phyloP scores from a whole-genome alignment of 2,888 invertebrate genomes.

The Heliconius cydno region DNA sequence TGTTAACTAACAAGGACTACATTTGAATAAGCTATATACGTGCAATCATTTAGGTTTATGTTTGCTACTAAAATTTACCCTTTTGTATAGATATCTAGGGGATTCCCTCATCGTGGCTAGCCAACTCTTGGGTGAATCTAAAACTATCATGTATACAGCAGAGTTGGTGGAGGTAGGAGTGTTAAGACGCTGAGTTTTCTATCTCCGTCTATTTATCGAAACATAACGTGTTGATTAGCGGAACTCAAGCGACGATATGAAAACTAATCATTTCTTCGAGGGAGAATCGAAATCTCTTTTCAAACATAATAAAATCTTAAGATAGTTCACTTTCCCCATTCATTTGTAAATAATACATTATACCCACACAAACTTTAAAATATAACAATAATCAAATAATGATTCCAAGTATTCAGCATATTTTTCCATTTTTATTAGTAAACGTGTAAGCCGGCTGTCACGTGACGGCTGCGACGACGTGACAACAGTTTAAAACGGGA shows the following conservation, averaged over 20 bases:
- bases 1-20: slow-evolving; percentile 57
- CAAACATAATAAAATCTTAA: too few relatives aligned
- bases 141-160: too few relatives aligned
- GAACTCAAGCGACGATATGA: too few relatives aligned
- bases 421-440: slow-evolving; percentile 30
- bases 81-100: neutral
- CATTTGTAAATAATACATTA: neutral
- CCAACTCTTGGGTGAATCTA: neutral
- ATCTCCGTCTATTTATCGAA: too few relatives aligned
- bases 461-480: neutral
- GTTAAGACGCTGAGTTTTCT: too few relatives aligned
- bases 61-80: neutral
- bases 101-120: neutral
- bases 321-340: neutral
- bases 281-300: too few relatives aligned
- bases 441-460: slow-evolving; percentile 14
- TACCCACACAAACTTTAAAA: neutral
- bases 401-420: slow-evolving; percentile 15
- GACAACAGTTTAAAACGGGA: slow-evolving; percentile 25
- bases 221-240: too few relatives aligned
- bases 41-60: slow-evolving; percentile 22
- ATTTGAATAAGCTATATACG: slow-evolving; percentile 1
- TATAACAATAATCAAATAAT: slow-evolving; percentile 14
- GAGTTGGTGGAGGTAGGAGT: too few relatives aligned
- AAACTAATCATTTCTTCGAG: too few relatives aligned